These are phyloP conservation scores for Listronotus bonariensis DNA, from an alignment of 1,140 invertebrate species.

Conservation along the genomic window DNA sequence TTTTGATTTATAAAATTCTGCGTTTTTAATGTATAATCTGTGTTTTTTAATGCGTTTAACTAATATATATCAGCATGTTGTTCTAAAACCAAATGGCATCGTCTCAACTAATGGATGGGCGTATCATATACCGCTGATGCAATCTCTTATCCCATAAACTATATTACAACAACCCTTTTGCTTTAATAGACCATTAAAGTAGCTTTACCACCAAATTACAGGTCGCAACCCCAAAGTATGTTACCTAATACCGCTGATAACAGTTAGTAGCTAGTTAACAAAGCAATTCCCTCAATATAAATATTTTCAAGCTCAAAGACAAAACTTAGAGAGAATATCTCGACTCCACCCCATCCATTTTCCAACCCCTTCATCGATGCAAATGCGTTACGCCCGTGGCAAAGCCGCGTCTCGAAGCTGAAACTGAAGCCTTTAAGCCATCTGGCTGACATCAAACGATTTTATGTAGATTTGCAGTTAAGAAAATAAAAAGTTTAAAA, in stretches of 20 bases:
- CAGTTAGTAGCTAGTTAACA: conserved; percentile 19
- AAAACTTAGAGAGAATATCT: conserved; percentile 52
- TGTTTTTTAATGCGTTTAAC: too few relatives aligned
- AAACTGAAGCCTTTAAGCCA: conserved; percentile 42
- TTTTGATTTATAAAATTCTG: too few relatives aligned
- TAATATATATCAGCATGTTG: too few relatives aligned
- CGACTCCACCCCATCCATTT: conserved; percentile 44
- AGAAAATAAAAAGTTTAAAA: conserved; percentile 53
- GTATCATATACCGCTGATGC: too few relatives aligned
- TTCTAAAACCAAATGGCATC: too few relatives aligned
- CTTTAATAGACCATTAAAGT: too few relatives aligned
- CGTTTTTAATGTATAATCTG: too few relatives aligned
- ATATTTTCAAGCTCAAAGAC: conserved; percentile 52
- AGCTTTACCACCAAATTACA: too few relatives aligned
- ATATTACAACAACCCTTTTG: too few relatives aligned
- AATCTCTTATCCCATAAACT: too few relatives aligned
- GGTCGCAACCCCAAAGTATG: too few relatives aligned
- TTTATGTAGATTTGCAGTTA: conserved; percentile 51
- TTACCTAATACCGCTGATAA: conserved; percentile 7
- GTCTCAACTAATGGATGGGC: too few relatives aligned
- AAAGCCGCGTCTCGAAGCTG: conserved; percentile 26
- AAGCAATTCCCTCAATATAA: conserved; percentile 47
- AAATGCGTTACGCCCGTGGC: conserved; percentile 45
- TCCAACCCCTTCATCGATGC: conserved; percentile 49
- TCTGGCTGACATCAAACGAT: conserved; percentile 49